A percentile compares a stretch with the other conserved stretches of the same genome.
phyloP scores from a whole-genome alignment of 2,888 invertebrate genomes.

The Hermaeophaga mercurialis region DNA sequence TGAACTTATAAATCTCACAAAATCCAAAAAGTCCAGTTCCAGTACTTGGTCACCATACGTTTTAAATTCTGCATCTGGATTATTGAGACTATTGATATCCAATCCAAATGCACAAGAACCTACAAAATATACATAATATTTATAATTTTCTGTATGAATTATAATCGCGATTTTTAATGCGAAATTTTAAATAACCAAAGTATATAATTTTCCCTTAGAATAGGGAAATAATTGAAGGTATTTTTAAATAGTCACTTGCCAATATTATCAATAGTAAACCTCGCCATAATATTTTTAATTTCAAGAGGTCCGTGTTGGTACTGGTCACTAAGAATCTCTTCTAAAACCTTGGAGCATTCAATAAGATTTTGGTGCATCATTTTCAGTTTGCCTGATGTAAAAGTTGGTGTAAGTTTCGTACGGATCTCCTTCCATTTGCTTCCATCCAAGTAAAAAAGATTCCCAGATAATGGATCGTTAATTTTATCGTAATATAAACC shows the following conservation, averaged over 20 bases:
- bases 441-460: background rate
- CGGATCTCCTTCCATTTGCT: background rate
- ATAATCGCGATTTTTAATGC: too few species aligned
- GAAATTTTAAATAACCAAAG: too few species aligned
- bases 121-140: too few species aligned
- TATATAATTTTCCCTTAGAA: too few species aligned
- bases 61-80: background rate
- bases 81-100: background rate
- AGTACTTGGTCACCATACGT: background rate
- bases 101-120: constrained; percentile 1
- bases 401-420: background rate
- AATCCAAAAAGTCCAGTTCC: background rate
- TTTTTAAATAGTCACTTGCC: too few species aligned
- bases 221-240: too few species aligned
- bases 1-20: background rate
- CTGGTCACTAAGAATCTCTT: background rate
- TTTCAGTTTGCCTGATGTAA: background rate
- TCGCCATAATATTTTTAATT: background rate
- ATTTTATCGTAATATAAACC: background rate
- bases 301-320: background rate
- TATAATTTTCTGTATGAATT: too few species aligned
- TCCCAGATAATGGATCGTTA: background rate
- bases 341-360: background rate
- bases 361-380: background rate
- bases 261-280: background rate